phyloP scores from a whole-genome alignment of 1,140 invertebrate genomes.

The Ectropis grisescens region DNA sequence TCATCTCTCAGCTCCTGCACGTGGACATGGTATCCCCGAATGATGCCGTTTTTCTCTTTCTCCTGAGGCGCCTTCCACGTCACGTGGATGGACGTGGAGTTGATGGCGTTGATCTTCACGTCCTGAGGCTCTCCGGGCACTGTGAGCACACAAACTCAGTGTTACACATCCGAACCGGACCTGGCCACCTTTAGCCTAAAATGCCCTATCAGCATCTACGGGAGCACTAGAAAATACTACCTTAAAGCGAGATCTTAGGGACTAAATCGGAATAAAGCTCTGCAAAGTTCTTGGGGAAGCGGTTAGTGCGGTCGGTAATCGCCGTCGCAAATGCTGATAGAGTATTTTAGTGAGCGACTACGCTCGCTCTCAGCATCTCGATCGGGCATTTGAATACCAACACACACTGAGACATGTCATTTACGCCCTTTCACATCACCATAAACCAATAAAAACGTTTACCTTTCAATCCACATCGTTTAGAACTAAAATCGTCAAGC shows the following conservation, averaged over 20 bases:
- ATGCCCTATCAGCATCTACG: slow-evolving; percentile 69
- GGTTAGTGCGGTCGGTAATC: slow-evolving; percentile 49
- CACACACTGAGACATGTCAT: slow-evolving; percentile 58
- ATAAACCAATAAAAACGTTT: slow-evolving; percentile 64
- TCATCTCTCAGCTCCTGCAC: slow-evolving; percentile 92
- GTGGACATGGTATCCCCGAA: slow-evolving; percentile 96
- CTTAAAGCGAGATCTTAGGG: slow-evolving; percentile 42
- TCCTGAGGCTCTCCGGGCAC: slow-evolving; percentile 96
- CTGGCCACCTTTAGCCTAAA: slow-evolving; percentile 34
- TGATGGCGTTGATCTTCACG: slow-evolving; percentile 87
- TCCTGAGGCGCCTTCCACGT: slow-evolving; percentile 91
- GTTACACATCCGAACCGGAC: slow-evolving; percentile 25
- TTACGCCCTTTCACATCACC: slow-evolving; percentile 57
- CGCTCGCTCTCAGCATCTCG: slow-evolving; percentile 57
- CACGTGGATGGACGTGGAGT: slow-evolving; percentile 93
- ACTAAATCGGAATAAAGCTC: slow-evolving; percentile 40
- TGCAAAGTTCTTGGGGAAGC: slow-evolving; percentile 32
- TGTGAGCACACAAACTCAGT: slow-evolving; percentile 70
- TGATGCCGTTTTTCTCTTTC: slow-evolving; percentile 95
- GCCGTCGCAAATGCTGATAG: slow-evolving; percentile 61
- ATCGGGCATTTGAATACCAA: slow-evolving; percentile 71
- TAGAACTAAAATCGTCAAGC: slow-evolving; percentile 62
- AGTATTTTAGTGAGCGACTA: slow-evolving; percentile 46
- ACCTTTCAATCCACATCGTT: slow-evolving; percentile 67
- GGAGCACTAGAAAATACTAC: slow-evolving; percentile 53